Evolutionary conservation across 2,888 invertebrate genomes (phyloP), one percentile per base, ranked within the genome.

Genomic region (Epinotia ramella): DNA sequence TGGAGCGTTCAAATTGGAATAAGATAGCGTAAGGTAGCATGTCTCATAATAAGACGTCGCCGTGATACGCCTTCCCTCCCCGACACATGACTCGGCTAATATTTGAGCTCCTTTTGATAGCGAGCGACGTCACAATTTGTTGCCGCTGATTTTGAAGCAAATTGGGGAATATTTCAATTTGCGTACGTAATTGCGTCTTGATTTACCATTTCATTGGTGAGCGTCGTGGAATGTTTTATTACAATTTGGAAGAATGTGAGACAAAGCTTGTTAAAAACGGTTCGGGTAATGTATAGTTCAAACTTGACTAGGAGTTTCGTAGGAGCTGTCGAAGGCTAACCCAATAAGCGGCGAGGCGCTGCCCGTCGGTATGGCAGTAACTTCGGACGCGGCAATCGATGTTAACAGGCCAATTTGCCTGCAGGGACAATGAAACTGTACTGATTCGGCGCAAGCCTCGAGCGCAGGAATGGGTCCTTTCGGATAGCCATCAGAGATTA

Each of bases 1-100:
- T 94, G 93, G 91, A 91, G 91, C 93, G 94, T 90, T 91, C 87
- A 92, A 94, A 93, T 94, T 94, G 93, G 91, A 93, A 93, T 93
- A 92, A 92, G 93, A 93, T 92, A 90, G 89, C 91, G 86, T 84
- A 85, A 91, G 90, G 88, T 89, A 88, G 86, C 88, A 84, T 88
- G 86, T 85, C 84, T 89, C 88, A 87, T 90, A 92, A 91, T 89
- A 90, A 88, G 88, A 84, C 84, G 81, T 83, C 84, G 73, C 77
- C 77, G 75, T 78, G 77, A 80, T 81, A 81, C 79, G 62, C 68
- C 70, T 12, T 16, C 65, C 49, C 63, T 44, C 64, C 40, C 70
- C 77, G 73, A 69, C 68, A 69, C 64, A 73, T 65, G 69, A 65
- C 75, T 75, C 71, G 65, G 65, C 75, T 75, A 70, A 77, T 77